Base-by-base conservation (phyloP, 2,888 invertebrate species). In the Camponotus fellah region DNA sequence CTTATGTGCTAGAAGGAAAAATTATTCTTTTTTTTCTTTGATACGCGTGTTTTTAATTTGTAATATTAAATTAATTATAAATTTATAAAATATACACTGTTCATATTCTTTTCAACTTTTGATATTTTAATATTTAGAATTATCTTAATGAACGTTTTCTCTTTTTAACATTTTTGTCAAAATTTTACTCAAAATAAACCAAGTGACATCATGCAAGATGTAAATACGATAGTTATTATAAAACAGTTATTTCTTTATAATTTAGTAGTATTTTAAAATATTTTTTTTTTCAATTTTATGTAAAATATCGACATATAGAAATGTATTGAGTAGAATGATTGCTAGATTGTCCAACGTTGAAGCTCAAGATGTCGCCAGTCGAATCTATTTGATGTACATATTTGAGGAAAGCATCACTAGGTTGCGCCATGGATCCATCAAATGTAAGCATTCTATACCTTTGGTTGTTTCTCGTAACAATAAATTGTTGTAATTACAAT, bases 401-500 rank as follows among this genome's bases (percentile, higher is more conserved):
- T 58, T 62, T 65, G 6, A 3, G 3, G 2, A 3, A 17, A 56
- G 2, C 3, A 14, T 69, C 58, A 17, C 14, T 0, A 92, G 92
- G 79, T 87, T 90, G 53, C 89, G 89, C 85, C 88, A 89, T 37
- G 37, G 46, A 71, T 49, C 46, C 37, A 49, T 37, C 72, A 3
- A 10, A 65, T 49, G 21, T 34, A 14, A 56, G 17, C n/a, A 66
- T 49, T 64, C 32, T 53, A 43, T 49, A 21, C 85, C 82, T 40
- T 83, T 64, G 74, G 58, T 64, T 37, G 66, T 82, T 72, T 64
- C 88, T 69, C 64, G 88, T 72, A 90, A 92, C 92, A 93, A 93
- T 93, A 93, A 93, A 93, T 93, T 93, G 91, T 92, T 90, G 91
- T 92, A 93, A 93, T 93, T 93, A 93, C 91, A 93, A 93, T 93